phyloP scores from a whole-genome alignment of 2,113 vertebrate species.

The Acrocephalus kingi region DNA sequence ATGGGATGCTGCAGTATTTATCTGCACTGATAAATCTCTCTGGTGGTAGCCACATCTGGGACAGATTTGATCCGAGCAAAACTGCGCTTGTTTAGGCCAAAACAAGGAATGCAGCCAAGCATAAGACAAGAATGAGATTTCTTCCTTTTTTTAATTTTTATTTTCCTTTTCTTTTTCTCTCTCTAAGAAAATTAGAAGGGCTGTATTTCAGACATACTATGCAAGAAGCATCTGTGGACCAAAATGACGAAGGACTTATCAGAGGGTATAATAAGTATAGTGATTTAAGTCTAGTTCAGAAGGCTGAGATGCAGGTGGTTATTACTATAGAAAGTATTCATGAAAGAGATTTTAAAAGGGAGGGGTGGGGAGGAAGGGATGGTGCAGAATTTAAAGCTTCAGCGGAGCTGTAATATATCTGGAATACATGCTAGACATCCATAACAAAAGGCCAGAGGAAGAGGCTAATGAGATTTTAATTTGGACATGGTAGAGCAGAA shows the following conservation, averaged over 20 bases:
- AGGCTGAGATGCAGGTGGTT: not conserved
- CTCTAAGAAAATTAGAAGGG: not conserved
- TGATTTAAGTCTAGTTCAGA: not conserved
- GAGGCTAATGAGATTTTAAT: not conserved
- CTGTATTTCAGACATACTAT: not conserved
- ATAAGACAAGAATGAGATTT: not conserved
- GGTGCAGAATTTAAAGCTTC: not conserved
- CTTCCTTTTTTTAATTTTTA: not conserved
- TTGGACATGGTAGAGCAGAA: not conserved
- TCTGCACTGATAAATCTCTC: not conserved
- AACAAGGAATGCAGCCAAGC: not conserved
- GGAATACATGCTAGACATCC: not conserved
- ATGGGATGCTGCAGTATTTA: not conserved
- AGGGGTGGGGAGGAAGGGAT: accelerated
- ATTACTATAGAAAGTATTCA: not conserved
- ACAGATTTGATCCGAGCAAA: not conserved
- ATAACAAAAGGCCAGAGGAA: not conserved
- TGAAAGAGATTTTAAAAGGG: not conserved
- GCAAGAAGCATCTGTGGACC: not conserved
- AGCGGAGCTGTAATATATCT: not conserved
- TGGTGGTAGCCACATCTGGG: not conserved
- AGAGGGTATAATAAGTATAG: not conserved
- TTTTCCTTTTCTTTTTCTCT: too few species aligned
- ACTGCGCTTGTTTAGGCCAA: not conserved
- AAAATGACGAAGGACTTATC: not conserved